A percentile compares a stretch with the other conserved stretches of the same genome.
phyloP scores from a whole-genome alignment of 1,140 invertebrate species.

The Bombyx mandarina region DNA sequence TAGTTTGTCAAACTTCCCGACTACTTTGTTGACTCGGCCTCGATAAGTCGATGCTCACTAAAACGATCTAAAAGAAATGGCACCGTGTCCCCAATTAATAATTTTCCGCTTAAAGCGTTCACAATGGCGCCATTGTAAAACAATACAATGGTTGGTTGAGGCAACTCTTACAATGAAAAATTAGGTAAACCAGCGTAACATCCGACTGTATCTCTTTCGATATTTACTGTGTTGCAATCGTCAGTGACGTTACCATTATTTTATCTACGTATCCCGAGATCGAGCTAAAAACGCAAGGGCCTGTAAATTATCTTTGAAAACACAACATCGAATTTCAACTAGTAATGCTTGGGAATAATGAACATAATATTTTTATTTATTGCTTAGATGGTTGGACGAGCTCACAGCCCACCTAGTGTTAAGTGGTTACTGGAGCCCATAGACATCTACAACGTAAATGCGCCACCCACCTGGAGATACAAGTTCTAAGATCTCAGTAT shows the following conservation, averaged over 20 bases:
- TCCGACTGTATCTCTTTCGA: conserved; percentile 14
- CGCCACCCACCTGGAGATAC: too few relatives aligned
- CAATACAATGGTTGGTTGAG: conserved; percentile 40
- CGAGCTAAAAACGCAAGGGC: background rate
- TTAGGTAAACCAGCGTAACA: conserved; percentile 42
- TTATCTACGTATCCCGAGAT: background rate
- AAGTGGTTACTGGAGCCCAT: background rate
- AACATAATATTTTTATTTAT: background rate
- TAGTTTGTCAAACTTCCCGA: too few relatives aligned
- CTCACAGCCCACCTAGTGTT: too few relatives aligned
- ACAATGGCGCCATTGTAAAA: conserved; percentile 35
- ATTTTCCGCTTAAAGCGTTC: conserved; percentile 33
- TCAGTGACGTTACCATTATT: conserved; percentile 11
- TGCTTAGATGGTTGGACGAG: too few relatives aligned
- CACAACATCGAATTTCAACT: too few relatives aligned
- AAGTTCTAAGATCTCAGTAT: too few relatives aligned
- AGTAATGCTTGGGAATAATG: too few relatives aligned
- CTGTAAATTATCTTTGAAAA: background rate
- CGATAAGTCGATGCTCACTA: too few relatives aligned
- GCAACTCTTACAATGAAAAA: conserved; percentile 40
- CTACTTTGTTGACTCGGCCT: too few relatives aligned
- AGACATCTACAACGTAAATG: background rate
- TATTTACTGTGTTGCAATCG: conserved; percentile 31
- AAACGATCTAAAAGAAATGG: conserved; percentile 11
- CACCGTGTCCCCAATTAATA: conserved; percentile 35